phyloP scores from a whole-genome alignment of 2,888 invertebrate species.

The Acronicta alni region DNA sequence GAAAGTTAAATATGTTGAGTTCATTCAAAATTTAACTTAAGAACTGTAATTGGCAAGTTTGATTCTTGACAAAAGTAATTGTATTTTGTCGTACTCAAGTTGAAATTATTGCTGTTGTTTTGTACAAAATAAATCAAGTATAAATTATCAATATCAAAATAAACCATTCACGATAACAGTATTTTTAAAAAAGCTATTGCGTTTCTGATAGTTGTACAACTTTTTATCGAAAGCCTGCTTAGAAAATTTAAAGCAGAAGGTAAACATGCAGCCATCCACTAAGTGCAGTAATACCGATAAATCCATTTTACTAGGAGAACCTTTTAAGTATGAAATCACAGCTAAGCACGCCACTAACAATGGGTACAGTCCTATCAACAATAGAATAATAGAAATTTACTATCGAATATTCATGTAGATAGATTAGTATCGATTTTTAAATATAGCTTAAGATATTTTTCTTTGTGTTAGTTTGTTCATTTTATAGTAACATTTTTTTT shows the following conservation, averaged over 20 bases:
- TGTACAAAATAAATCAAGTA: no score
- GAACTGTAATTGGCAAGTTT: constrained; percentile 21
- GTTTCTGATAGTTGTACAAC: neutral
- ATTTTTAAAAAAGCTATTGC: neutral
- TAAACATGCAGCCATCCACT: constrained; percentile 1
- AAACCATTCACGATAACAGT: neutral
- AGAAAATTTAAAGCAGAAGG: neutral
- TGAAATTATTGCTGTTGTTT: neutral
- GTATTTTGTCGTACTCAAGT: neutral
- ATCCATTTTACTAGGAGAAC: constrained; percentile 7
- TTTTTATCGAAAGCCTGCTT: neutral
- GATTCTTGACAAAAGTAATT: neutral
- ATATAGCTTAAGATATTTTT: constrained; percentile 46
- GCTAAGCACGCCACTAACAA: constrained; percentile 15
- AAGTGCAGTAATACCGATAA: constrained; percentile 5
- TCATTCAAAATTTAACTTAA: constrained; percentile 7
- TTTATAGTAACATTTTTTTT: constrained; percentile 26
- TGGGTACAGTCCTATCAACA: constrained; percentile 48
- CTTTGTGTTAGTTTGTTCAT: constrained; percentile 33
- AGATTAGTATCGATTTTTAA: constrained; percentile 53
- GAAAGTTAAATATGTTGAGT: constrained; percentile 22
- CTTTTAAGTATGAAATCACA: constrained; percentile 16
- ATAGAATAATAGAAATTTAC: constrained; percentile 47
- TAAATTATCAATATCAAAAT: no score
- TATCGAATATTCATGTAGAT: constrained; percentile 57